These are phyloP conservation scores for Aradus depressus DNA, from an alignment of 2,888 invertebrate species.

Conservation along the genomic window DNA sequence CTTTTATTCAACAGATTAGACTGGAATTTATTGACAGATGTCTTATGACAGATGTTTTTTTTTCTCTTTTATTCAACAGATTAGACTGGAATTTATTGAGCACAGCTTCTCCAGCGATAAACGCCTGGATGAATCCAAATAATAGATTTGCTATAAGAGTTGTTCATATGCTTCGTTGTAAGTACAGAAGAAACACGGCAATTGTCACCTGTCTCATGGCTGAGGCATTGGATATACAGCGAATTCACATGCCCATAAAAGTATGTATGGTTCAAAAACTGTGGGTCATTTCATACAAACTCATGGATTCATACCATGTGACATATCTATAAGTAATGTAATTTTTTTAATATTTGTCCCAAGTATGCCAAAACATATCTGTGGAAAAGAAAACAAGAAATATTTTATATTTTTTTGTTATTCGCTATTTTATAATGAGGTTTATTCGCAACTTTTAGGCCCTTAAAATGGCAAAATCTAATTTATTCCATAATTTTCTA, in stretches of 20 bases:
- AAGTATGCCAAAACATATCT: too few species aligned
- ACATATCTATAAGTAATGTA: too few species aligned
- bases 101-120: constrained; percentile 91
- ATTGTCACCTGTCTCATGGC: constrained; percentile 93
- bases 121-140: constrained; percentile 95
- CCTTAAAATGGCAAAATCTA: too few species aligned
- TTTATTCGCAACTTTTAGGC: too few species aligned
- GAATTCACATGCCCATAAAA: constrained; percentile 68
- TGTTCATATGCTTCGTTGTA: constrained; percentile 65
- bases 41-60: not conserved
- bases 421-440: too few species aligned
- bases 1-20: constrained; percentile 39
- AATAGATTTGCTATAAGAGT: constrained; percentile 79
- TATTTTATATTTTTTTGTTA: too few species aligned
- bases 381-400: too few species aligned
- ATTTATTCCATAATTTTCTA: too few species aligned
- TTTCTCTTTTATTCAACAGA: constrained; percentile 38
- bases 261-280: too few species aligned
- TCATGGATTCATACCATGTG: too few species aligned
- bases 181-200: constrained; percentile 69
- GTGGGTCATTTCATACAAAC: too few species aligned
- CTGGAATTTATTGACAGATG: not conserved
- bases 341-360: too few species aligned
- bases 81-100: constrained; percentile 93
- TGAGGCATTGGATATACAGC: constrained; percentile 78